These are phyloP conservation scores for Riptortus pedestris DNA, from an alignment of 1,140 invertebrate genomes.

Conservation along the genomic window DNA sequence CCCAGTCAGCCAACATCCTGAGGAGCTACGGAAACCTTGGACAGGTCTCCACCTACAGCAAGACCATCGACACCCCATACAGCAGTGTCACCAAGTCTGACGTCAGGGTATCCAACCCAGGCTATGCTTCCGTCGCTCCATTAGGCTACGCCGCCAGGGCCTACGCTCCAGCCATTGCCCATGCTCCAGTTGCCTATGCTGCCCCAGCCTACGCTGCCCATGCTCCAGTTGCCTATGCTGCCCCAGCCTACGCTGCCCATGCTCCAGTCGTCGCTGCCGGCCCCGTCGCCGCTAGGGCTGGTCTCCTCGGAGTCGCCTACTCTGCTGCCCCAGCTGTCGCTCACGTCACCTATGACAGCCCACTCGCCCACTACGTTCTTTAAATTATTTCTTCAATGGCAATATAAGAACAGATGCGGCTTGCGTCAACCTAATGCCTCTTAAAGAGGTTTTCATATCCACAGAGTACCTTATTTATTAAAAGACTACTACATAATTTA, in stretches of 20 bases:
- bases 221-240: slow-evolving; percentile 11
- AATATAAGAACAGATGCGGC: slow-evolving; percentile 16
- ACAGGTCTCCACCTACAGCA: slow-evolving; percentile 29
- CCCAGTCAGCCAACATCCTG: slow-evolving; percentile 28
- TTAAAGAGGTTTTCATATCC: not conserved
- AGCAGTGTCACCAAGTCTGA: slow-evolving; percentile 31
- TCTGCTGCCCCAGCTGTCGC: slow-evolving; percentile 27
- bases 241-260: not conserved
- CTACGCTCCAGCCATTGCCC: too few species aligned
- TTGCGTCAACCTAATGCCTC: not conserved
- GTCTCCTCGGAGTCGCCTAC: slow-evolving; percentile 9
- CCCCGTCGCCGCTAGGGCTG: slow-evolving; percentile 24
- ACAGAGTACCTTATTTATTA: not conserved
- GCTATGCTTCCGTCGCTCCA: slow-evolving; percentile 20
- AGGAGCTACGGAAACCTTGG: slow-evolving; percentile 33
- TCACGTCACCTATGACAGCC: slow-evolving; percentile 22
- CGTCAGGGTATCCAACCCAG: slow-evolving; percentile 30
- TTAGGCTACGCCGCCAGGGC: slow-evolving; percentile 30
- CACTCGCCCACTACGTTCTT: slow-evolving; percentile 11
- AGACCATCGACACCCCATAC: slow-evolving; percentile 17
- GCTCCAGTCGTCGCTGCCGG: not conserved
- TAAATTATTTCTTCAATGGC: slow-evolving; percentile 23
- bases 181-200: not conserved
- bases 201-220: slow-evolving; percentile 28
- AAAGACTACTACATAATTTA: not conserved